Evolutionary conservation across 2,888 invertebrate species (phyloP).

Genomic region (Myathropa florea): DNA sequence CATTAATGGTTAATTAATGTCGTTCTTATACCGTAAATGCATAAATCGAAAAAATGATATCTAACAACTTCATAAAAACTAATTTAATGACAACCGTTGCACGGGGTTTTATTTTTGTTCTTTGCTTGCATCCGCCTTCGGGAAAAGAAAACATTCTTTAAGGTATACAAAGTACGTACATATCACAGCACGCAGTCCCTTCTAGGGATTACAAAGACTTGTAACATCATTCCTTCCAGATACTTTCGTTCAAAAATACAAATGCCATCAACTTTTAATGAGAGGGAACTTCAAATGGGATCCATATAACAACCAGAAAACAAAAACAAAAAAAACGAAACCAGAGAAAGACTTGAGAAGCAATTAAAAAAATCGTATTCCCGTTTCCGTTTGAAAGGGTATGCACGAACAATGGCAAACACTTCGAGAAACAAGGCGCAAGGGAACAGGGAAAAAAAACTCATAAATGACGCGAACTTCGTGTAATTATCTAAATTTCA

Average conservation of each 20-base stretch:
- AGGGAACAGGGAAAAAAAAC: neutral
- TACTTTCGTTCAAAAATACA: neutral
- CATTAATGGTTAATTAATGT: too few species aligned
- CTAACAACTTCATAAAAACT: neutral
- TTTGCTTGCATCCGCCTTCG: neutral
- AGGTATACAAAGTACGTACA: neutral
- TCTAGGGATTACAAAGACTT: neutral
- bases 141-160: neutral
- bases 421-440: neutral
- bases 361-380: conserved; percentile 2
- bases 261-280: conserved; percentile 26
- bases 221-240: neutral
- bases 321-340: neutral
- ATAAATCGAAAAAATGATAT: too few species aligned
- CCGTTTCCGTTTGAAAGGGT: neutral
- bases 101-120: neutral
- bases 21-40: too few species aligned
- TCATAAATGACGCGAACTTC: conserved; percentile 39
- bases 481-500: conserved; percentile 50
- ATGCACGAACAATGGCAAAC: conserved; percentile 9
- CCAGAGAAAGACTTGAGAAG: neutral
- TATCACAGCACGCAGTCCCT: neutral
- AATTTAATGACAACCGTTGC: neutral
- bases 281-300: conserved; percentile 7
- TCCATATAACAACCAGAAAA: neutral